Evolutionary conservation across 1,140 invertebrate species (phyloP).

Genomic region (Drosophila leontia): DNA sequence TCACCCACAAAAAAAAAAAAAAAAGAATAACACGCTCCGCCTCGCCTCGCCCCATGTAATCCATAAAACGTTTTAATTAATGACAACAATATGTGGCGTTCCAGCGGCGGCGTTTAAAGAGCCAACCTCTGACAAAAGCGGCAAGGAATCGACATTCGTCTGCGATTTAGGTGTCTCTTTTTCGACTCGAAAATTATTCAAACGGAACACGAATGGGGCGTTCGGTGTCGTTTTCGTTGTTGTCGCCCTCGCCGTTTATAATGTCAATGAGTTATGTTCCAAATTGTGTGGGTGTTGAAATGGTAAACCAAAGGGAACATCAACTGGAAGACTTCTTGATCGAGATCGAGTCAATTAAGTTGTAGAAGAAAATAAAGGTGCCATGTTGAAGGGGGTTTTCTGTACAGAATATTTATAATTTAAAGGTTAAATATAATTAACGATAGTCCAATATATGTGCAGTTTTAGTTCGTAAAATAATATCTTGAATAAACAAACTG

Average conservation of each 20-base stretch:
- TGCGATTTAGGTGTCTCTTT: conserved; percentile 64
- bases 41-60: conserved; percentile 70
- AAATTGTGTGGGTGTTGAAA: conserved; percentile 61
- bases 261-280: conserved; percentile 65
- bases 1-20: background rate
- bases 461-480: no score
- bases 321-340: conserved; percentile 29
- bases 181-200: conserved; percentile 25
- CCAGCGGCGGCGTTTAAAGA: conserved; percentile 59
- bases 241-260: conserved; percentile 44
- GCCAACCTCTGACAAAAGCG: conserved; percentile 28
- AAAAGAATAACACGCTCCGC: conserved; percentile 30
- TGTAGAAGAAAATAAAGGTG: conserved; percentile 6
- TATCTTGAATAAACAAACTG: background rate
- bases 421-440: no score
- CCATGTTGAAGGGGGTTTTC: conserved; percentile 1
- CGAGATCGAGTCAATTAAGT: conserved; percentile 49
- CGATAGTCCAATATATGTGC: no score
- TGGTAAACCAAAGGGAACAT: conserved; percentile 51
- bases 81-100: conserved; percentile 82
- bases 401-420: no score
- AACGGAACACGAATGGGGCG: conserved; percentile 58
- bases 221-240: conserved; percentile 48
- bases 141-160: conserved; percentile 53
- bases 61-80: conserved; percentile 84